Base-by-base conservation (phyloP, 2,113 vertebrate genomes). In the Pseudolaguvia tuberculata region DNA sequence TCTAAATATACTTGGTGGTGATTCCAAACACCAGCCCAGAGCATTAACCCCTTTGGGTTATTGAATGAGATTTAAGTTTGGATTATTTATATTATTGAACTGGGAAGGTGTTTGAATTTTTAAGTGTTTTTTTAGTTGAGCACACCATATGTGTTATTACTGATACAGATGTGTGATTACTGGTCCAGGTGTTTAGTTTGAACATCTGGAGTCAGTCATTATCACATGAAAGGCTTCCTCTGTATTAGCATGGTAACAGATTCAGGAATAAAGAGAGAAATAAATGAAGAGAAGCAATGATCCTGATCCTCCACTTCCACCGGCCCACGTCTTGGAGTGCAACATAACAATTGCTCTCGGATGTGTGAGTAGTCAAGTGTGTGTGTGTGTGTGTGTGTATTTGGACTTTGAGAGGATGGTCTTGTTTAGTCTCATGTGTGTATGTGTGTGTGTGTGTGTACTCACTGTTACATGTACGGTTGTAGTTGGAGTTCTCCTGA, bases 381-480 rank as follows among this genome's bases (percentile, higher is more conserved):
- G 39, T 67, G 20, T 50, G 53, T 59, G 56, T 55, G 17, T 47
- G 35, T 25, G 20, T 20, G n/a, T 39, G 35, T 39, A n/a, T 1
- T 39, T 13, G 20, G 31, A 39, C 12, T 39, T n/a, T 39, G 29
- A 39, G 59, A 62, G 59, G 27, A 62, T 18, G 18, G 17, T 3
- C 15, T 11, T 35, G 31, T 35, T 35, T 35, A 35, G 31, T 35
- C 31, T 35, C 69, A 53, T 67, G 20, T 50, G 53, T 59, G 56
- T 55, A 12, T 47, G 35, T 25, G 20, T 45, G 53, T 48, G 42
- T 68, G n/a, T 70, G 55, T 69, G 35, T 70, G 2, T 20, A 87
- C 96, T 96, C 89, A 99, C 97, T 94, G 83, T 88, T 91, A 83
- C 97, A 99, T 78, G 94, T 97, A 83, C 92, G 95, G 89, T 99